Conservation (phyloP, 2,113 vertebrate species). For the Lathamus discolor region DNA sequence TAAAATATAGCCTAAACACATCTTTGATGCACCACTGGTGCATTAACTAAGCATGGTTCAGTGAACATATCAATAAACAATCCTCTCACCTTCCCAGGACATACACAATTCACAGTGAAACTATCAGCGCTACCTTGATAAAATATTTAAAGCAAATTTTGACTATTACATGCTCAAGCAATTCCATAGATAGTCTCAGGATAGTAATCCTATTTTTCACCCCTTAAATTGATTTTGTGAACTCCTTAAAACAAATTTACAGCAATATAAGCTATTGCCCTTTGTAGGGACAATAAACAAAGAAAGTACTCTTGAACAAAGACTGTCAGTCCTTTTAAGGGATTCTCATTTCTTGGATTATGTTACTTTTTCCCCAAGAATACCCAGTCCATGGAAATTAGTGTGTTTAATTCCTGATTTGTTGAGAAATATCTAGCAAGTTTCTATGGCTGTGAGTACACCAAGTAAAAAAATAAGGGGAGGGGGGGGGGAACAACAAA, state of each 20-base stretch:
- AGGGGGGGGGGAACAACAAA: too few relatives aligned
- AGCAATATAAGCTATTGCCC: not conserved
- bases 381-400: not conserved
- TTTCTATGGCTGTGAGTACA: not conserved
- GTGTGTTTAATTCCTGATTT: not conserved
- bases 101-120: not conserved
- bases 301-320: not conserved
- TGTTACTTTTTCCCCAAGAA: not conserved
- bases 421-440: not conserved
- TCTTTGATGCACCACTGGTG: rapidly evolving
- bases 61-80: not conserved
- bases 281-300: not conserved
- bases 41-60: not conserved
- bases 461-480: not conserved
- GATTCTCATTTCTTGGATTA: not conserved
- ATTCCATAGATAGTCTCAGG: not conserved
- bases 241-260: not conserved
- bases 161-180: not conserved
- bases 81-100: not conserved
- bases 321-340: not conserved
- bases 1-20: not conserved
- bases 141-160: slow-evolving; percentile 25
- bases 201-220: not conserved
- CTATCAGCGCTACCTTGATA: not conserved
- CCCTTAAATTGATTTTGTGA: not conserved